These are phyloP conservation scores for Fissipunctia ypsillon DNA, from an alignment of 2,888 invertebrate species.

Conservation along the genomic window DNA sequence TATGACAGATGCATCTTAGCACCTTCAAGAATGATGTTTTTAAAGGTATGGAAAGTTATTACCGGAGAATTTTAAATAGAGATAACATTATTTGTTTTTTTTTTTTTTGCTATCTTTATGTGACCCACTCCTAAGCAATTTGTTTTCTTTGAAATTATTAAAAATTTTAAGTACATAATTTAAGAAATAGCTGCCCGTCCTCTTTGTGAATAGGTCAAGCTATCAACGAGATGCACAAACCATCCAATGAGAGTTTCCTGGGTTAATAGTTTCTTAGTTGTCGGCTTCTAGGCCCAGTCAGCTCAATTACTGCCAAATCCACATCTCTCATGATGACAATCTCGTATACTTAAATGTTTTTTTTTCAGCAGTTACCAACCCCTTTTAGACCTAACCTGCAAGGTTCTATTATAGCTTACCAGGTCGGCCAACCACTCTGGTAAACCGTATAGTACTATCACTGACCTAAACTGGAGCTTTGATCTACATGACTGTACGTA, in stretches of 20 bases:
- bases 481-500: background rate
- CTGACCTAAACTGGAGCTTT: background rate
- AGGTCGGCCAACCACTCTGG: too few species aligned
- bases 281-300: background rate
- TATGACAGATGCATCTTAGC: constrained; percentile 4
- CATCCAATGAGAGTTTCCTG: background rate
- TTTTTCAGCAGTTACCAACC: background rate
- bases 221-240: background rate
- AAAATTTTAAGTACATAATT: background rate
- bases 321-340: background rate
- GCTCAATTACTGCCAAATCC: background rate
- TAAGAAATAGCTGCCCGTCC: background rate
- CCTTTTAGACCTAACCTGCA: background rate
- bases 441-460: background rate
- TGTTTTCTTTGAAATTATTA: background rate
- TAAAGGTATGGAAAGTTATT: background rate
- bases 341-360: background rate
- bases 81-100: too few species aligned
- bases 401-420: background rate
- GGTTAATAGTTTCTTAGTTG: too few species aligned
- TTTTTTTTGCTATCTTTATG: background rate
- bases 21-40: background rate
- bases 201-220: background rate
- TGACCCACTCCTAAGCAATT: background rate
- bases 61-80: background rate